phyloP scores from a whole-genome alignment of 2,797 vertebrate genomes.

The Pelochelys cantorii region DNA sequence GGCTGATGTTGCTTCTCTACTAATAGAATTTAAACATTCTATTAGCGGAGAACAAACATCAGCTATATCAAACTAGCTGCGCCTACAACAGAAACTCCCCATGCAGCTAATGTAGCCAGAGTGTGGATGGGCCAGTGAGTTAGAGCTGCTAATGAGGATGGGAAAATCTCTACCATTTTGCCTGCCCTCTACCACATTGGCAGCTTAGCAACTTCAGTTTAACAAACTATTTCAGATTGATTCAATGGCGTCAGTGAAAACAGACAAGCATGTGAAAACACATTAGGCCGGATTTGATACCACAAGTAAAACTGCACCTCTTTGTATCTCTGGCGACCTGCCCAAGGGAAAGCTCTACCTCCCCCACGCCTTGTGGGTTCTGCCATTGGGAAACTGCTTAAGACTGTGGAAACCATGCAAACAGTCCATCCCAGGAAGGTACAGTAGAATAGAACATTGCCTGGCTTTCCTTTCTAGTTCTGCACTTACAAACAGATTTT shows the following conservation, averaged over 20 bases:
- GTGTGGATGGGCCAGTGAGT: constrained; percentile 2
- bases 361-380: not conserved
- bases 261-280: fast-evolving
- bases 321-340: not conserved
- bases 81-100: constrained; percentile 33
- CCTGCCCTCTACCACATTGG: constrained; percentile 10
- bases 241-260: not conserved
- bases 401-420: not conserved
- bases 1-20: too few relatives aligned
- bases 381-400: not conserved
- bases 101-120: not conserved
- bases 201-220: not conserved
- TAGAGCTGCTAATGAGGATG: constrained; percentile 13
- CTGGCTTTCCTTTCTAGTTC: not conserved
- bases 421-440: not conserved
- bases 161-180: constrained; percentile 39
- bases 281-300: not conserved
- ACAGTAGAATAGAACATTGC: not conserved
- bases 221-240: not conserved
- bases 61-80: constrained; percentile 50
- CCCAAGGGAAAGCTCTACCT: not conserved
- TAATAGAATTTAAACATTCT: constrained; percentile 1
- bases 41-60: constrained; percentile 66
- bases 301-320: not conserved
- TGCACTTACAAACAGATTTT: not conserved